A percentile compares a stretch with the other conserved stretches of the same genome.
Conservation (phyloP, 2,113 vertebrate species). For the Paramormyrops kingsleyae region DNA sequence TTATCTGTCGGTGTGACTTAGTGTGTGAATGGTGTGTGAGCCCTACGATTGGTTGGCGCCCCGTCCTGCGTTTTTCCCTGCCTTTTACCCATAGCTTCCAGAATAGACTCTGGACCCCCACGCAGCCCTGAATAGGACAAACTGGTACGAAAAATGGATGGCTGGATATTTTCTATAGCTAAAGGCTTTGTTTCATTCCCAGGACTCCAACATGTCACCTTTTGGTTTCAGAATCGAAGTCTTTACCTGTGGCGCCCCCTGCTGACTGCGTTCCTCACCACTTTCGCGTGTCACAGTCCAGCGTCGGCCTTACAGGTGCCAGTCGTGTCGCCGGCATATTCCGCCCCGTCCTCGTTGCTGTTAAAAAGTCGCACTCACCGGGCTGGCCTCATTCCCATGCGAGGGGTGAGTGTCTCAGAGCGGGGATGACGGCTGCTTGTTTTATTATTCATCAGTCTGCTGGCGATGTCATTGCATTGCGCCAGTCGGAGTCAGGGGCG, state of each 20-base stretch:
- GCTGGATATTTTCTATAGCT: background rate
- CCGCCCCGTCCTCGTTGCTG: background rate
- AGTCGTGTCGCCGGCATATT: background rate
- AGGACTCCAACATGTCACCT: background rate
- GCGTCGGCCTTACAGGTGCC: background rate
- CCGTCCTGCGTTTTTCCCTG: background rate
- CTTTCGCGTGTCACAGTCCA: background rate
- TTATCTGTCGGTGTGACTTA: background rate
- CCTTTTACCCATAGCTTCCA: background rate
- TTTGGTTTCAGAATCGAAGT: background rate
- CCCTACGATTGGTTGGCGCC: background rate
- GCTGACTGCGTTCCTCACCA: background rate
- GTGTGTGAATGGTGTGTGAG: background rate
- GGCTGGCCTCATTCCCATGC: background rate
- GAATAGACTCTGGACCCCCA: background rate
- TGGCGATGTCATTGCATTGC: constrained; percentile 6
- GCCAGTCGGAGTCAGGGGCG: background rate
- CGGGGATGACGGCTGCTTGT: background rate
- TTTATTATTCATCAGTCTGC: constrained; percentile 14
- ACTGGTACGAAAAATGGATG: background rate
- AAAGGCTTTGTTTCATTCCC: background rate
- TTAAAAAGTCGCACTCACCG: background rate
- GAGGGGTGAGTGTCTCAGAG: background rate
- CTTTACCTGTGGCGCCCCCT: background rate
- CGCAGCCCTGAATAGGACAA: background rate